Evolutionary conservation across 2,113 vertebrate species (phyloP).

Genomic region (Diglossa brunneiventris): DNA sequence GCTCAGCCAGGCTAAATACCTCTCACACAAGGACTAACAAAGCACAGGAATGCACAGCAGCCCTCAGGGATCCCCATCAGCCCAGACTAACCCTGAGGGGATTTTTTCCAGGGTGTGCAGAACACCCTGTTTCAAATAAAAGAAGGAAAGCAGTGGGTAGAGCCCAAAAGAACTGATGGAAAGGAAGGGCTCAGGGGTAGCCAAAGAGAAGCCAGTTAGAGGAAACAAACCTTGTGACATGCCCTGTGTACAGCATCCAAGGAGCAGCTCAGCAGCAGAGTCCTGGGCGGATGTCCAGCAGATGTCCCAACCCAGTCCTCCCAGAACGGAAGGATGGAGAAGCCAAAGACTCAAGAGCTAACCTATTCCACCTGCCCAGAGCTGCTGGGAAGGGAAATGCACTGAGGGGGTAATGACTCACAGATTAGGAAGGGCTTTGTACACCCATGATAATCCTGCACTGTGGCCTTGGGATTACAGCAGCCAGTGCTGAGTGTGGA

Average conservation of each 20-base stretch:
- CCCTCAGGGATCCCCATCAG: not conserved
- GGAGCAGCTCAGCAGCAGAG: not conserved
- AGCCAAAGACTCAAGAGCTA: not conserved
- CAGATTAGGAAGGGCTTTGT: constrained; percentile 59
- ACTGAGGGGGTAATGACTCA: constrained; percentile 19
- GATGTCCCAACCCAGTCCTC: not conserved
- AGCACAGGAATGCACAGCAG: not conserved
- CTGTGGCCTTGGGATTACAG: constrained; percentile 44
- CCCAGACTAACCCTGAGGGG: not conserved
- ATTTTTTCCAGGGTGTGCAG: not conserved
- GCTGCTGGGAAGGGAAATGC: constrained; percentile 29
- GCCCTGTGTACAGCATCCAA: not conserved
- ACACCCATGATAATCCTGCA: constrained; percentile 46
- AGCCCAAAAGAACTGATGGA: not conserved
- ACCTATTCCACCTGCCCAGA: not conserved
- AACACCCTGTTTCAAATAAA: not conserved
- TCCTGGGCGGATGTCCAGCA: not conserved
- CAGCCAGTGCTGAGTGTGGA: not conserved
- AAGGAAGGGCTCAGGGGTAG: not conserved
- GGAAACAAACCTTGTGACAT: not conserved
- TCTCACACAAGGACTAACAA: not conserved
- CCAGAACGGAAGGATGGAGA: not conserved
- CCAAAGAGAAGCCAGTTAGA: not conserved
- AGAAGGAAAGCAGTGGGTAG: not conserved
- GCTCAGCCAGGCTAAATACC: constrained; percentile 38